Evolutionary conservation across 92 coral and sea anemone genomes (phyloP).

Genomic region (Porites rus): DNA sequence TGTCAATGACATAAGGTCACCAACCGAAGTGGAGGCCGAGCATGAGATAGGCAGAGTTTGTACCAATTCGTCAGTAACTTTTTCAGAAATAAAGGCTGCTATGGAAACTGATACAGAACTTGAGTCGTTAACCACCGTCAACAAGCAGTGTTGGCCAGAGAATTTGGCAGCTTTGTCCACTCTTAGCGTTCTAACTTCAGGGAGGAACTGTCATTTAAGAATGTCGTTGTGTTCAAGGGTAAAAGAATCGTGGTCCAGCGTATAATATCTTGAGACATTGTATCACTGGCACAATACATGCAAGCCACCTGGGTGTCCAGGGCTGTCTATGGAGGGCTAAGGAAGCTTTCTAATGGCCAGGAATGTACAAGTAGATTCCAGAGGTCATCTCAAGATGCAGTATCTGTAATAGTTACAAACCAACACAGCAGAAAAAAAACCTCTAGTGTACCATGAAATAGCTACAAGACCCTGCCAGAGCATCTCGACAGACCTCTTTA

Average conservation of each 20-base stretch:
- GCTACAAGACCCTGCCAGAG: no score
- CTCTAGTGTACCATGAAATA: no score
- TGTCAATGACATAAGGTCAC: no score
- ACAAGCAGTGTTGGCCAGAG: conserved; percentile 57
- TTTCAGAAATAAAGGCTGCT: neutral
- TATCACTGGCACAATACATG: conserved; percentile 27
- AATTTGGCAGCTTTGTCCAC: conserved; percentile 11
- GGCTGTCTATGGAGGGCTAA: no score
- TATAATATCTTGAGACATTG: conserved; percentile 12
- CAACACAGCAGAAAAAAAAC: conserved; percentile 7
- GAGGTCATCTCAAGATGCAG: neutral
- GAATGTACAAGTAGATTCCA: conserved; percentile 13
- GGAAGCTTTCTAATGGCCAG: no score
- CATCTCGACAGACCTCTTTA: no score
- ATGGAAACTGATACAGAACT: conserved; percentile 52
- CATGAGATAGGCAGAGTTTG: no score
- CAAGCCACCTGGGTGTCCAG: neutral
- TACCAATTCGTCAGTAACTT: no score
- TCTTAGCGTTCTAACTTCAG: neutral
- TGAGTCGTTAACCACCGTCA: conserved; percentile 33
- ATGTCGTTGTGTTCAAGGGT: neutral
- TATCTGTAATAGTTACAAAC: no score
- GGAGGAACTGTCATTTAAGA: conserved; percentile 20
- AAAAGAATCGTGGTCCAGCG: conserved; percentile 28
- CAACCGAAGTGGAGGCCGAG: no score